These are phyloP conservation scores for Phrynocephalus versicolor DNA, from an alignment of 2,113 vertebrate species.

Conservation along the genomic window DNA sequence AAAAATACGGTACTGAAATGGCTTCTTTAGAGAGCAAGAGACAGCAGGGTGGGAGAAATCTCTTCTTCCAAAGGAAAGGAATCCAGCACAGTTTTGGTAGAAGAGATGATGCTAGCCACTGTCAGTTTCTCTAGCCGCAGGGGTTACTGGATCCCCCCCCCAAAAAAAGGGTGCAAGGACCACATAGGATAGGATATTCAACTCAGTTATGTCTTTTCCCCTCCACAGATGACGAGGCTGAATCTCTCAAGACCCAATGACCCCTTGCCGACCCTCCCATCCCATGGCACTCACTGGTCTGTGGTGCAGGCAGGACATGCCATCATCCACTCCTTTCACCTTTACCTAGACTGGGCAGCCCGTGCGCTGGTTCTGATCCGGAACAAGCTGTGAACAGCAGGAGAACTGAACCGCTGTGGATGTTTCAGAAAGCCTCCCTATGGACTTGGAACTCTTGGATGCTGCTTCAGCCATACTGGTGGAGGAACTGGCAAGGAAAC, in stretches of 20 bases:
- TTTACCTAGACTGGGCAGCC: conserved; percentile 54
- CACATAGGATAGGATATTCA: neutral
- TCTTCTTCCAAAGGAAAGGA: neutral
- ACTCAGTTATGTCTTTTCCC: neutral
- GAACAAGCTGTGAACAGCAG: conserved; percentile 44
- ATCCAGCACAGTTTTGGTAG: neutral
- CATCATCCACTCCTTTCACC: conserved; percentile 50
- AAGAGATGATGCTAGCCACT: too few species aligned
- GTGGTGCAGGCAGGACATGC: conserved; percentile 53
- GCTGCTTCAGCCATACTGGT: neutral
- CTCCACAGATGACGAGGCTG: conserved; percentile 39
- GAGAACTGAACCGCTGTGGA: neutral
- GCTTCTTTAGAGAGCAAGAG: neutral
- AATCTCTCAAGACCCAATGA: conserved; percentile 41
- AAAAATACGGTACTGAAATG: too few species aligned
- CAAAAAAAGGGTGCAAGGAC: neutral
- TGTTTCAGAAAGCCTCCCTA: conserved; percentile 12
- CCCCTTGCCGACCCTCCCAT: conserved; percentile 37
- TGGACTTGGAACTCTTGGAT: conserved; percentile 14
- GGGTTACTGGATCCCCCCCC: too few species aligned
- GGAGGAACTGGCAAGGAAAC: neutral
- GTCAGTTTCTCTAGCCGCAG: neutral
- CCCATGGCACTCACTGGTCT: conserved; percentile 46
- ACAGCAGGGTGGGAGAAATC: too few species aligned
- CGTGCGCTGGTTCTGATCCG: conserved; percentile 50